Evolutionary conservation across 2,113 vertebrate genomes (phyloP), one percentile per base, ranked within the genome.

Genomic region (Sphaerodactylus townsendi): DNA sequence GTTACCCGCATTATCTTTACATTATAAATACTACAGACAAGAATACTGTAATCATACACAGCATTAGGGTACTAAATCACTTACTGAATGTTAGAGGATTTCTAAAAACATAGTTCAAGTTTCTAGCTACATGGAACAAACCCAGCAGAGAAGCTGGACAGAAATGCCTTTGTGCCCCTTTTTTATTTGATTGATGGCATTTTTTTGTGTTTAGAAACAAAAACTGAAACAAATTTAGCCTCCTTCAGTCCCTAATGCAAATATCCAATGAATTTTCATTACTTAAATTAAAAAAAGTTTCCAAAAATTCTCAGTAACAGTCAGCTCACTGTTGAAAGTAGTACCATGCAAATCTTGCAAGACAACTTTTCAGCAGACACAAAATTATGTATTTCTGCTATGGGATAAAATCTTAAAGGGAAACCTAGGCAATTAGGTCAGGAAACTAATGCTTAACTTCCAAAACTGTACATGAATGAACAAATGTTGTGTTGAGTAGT

Each of bases 1-100:
- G 97, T 97, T 98, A 99, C 98, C 98, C 98, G 98, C 98, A 96
- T 98, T 96, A 97, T 97, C 96, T 97, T 96, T 97, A 97, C 97
- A 95, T 97, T 96, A 98, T 99, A 98, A 99, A 98, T 98, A 98
- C 96, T 97, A 99, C 97, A 97, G 98, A 98, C 96, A 96, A 97
- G 95, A 96, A 97, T 97, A 97, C 97, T 97, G 97, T 95, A 90
- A 81, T 96, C 95, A 96, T 96, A 98, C 97, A 98, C 96, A 94
- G 97, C 88, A 95, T 95, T 93, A 95, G 96, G 96, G 95, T 88
- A 93, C 95, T 91, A 92, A 95, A 93, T 94, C 93, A 91, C 91
- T 90, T 93, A 92, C 88, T 97, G 96, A 96, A 97, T 97, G 96
- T 96, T 97, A 96, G 76, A 79, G 97, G 97, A 97, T 96, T 97